phyloP scores from a whole-genome alignment of 2,797 vertebrate genomes.

The Galaxias olidus region DNA sequence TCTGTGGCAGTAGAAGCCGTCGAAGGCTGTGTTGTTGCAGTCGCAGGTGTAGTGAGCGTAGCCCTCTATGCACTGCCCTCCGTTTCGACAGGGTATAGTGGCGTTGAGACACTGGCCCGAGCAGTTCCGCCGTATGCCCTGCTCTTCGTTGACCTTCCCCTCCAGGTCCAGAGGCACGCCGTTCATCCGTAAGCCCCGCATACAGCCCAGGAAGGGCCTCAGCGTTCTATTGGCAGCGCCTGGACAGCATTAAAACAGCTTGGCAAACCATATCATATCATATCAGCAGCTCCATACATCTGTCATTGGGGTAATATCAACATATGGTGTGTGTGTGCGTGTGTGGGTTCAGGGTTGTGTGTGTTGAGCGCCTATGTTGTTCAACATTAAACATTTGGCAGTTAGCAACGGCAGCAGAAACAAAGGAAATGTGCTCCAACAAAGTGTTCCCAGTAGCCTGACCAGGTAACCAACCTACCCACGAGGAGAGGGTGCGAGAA shows the following conservation, averaged over 20 bases:
- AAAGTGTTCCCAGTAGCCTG: not conserved
- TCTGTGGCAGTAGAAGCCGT: constrained; percentile 92
- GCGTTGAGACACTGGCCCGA: constrained; percentile 89
- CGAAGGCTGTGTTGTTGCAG: constrained; percentile 93
- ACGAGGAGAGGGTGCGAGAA: constrained; percentile 89
- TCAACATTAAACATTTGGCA: too few species aligned
- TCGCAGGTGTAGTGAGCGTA: constrained; percentile 95
- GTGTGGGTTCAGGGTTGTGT: too few species aligned
- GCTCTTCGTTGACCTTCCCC: constrained; percentile 87
- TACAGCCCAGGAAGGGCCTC: constrained; percentile 90
- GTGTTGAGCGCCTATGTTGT: too few species aligned
- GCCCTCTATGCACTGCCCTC: constrained; percentile 91
- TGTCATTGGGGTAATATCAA: too few species aligned
- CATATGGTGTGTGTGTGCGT: too few species aligned
- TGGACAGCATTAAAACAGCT: constrained; percentile 42
- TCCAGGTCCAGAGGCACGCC: constrained; percentile 92
- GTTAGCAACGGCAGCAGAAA: too few species aligned
- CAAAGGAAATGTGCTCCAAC: not conserved
- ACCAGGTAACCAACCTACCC: constrained; percentile 72
- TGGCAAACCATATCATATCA: too few species aligned
- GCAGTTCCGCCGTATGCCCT: constrained; percentile 90
- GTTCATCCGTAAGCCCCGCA: constrained; percentile 91
- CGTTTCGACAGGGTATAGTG: constrained; percentile 88
- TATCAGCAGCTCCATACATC: too few species aligned
- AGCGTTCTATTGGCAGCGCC: constrained; percentile 89